Base-by-base conservation (phyloP, 2,888 invertebrate species). In the Drosophila algonquin region DNA sequence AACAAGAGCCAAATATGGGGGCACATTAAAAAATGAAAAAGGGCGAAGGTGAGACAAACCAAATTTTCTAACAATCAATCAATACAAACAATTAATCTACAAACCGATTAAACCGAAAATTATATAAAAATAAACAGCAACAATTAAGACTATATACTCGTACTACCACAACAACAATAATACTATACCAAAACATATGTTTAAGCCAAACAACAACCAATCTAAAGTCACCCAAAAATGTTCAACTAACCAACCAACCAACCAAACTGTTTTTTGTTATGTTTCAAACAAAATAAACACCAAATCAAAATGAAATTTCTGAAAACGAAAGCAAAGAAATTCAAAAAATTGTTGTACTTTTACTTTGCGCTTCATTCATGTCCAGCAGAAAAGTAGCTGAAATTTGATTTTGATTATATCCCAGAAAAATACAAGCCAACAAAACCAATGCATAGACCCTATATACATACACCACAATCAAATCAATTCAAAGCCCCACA, bases 1-100 rank as follows among this genome's bases (percentile, higher is more conserved):
- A 94, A 98, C 98, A 95, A 97, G 99, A 95, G 98, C 99, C 95
- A 99, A 99, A 95, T 99, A 99, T 95, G 98, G 98, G 94, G 99
- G 99, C 94, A 98, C 98, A 94, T 98, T 98, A 96, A 99, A 99
- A 96, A 98, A 99, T 95, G 99, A 99, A 95, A 97, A 98, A 95
- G 99, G 99, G 95, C 97, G 99, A 97, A 98, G 99, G 99, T 99
- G 96, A 97, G 96, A 92, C 89, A 80, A 90, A 84, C 79, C 64
- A 86, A 89, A 87, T 89, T 88, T 83, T 85, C 63, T 81, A 81
- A 81, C 72, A 83, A 82, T 82, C 88, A 87, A 74, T 54, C 46
- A 77, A n/a, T 78, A 40, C 35, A 74, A 81, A 65, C 65, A 82
- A 80, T 77, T 75, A 81, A 86, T 82, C 78, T 78, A 81, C 55